These are phyloP conservation scores for Leistus spinibarbis DNA, from an alignment of 2,888 invertebrate species.

Conservation along the genomic window DNA sequence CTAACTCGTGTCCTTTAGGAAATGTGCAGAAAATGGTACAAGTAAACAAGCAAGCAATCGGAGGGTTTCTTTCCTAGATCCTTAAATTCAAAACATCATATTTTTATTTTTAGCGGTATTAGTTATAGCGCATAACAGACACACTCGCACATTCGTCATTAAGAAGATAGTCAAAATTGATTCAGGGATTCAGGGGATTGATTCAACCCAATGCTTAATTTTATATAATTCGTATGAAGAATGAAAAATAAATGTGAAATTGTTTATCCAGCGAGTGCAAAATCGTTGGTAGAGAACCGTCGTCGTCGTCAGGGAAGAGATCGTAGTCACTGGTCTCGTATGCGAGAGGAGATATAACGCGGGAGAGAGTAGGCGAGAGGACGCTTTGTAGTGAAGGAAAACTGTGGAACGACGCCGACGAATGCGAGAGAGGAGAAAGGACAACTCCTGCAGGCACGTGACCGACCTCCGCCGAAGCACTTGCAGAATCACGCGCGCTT, in stretches of 20 bases:
- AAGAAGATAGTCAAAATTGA: too few species aligned
- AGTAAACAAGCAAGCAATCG: too few species aligned
- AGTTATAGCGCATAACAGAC: too few species aligned
- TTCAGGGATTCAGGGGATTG: too few species aligned
- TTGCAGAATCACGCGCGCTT: background rate
- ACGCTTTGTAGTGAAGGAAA: background rate
- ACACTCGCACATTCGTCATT: too few species aligned
- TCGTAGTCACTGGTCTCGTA: slow-evolving; percentile 5
- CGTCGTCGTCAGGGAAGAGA: slow-evolving; percentile 8
- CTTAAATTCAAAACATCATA: too few species aligned
- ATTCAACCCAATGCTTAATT: too few species aligned
- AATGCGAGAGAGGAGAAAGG: background rate
- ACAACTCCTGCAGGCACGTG: slow-evolving; percentile 16
- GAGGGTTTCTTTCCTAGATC: too few species aligned
- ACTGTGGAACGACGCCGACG: background rate
- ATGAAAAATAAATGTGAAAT: background rate
- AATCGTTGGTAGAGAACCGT: background rate
- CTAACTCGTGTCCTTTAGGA: too few species aligned
- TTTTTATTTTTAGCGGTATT: too few species aligned
- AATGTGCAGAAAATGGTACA: too few species aligned
- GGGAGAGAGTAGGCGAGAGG: slow-evolving; percentile 1
- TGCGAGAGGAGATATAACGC: background rate
- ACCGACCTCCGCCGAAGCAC: slow-evolving; percentile 20
- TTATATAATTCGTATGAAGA: background rate
- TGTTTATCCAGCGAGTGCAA: background rate